Evolutionary conservation across 2,797 vertebrate species (phyloP).

Genomic region (Rhinichthys osculus): DNA sequence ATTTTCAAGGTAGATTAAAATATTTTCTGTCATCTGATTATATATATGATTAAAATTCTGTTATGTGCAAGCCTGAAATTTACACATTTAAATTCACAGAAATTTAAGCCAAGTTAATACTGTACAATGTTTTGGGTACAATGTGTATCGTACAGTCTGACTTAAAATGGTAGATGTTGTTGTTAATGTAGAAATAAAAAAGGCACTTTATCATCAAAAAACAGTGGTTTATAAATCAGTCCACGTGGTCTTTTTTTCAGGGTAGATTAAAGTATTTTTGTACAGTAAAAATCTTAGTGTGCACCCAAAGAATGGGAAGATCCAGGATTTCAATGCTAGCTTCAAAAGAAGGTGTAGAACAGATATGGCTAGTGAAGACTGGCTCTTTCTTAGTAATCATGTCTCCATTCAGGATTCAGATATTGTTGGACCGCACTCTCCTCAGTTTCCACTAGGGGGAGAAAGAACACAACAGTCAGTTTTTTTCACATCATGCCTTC

Average conservation of each 20-base stretch:
- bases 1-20: not conserved
- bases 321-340: not conserved
- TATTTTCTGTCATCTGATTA: not conserved
- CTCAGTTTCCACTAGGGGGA: slow-evolving; percentile 55
- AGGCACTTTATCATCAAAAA: not conserved
- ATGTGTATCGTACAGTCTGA: not conserved
- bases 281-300: not conserved
- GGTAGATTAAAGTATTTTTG: not conserved
- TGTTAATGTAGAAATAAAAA: not conserved
- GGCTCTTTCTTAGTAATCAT: slow-evolving; percentile 51
- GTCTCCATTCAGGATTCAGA: slow-evolving; percentile 61
- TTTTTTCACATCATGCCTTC: not conserved
- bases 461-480: slow-evolving; percentile 32
- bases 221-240: not conserved
- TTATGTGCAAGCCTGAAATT: not conserved
- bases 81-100: not conserved
- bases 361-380: not conserved
- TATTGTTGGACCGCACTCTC: slow-evolving; percentile 62
- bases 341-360: not conserved
- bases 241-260: not conserved
- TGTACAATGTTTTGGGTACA: not conserved
- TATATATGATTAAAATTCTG: not conserved
- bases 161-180: not conserved
- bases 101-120: not conserved
- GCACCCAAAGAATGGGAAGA: not conserved